Base-by-base conservation (phyloP, 2,113 vertebrate genomes). In the Ammospiza caudacuta region DNA sequence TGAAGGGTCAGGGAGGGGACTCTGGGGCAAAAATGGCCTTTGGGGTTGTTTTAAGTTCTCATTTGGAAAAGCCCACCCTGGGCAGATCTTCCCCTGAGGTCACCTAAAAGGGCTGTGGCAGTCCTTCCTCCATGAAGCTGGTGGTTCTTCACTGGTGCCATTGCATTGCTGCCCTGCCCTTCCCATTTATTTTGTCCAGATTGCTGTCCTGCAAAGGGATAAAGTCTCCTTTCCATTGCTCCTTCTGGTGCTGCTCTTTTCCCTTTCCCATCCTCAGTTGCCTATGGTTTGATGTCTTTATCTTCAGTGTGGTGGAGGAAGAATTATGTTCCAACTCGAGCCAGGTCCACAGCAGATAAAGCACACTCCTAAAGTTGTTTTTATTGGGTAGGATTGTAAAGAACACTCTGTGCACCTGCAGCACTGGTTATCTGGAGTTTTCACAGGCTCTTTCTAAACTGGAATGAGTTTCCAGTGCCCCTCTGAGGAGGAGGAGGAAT, bases 81-180 rank as follows among this genome's bases (percentile, higher is more conserved):
- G 29, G 6, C 51, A 15, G 54, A 12, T 8, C 49, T 55, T 78
- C 9, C 28, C 23, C 46, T 37, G 9, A 27, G 58, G 52, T 28
- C 18, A 6, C 55, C 24, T 1, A 0, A 15, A 43, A 5, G 59
- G 52, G 17, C 12, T 46, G 25, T 6, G 7, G 0, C 23, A 21
- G 28, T 6, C 28, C 39, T 39, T 39, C 16, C 12, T 18, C 46
- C 6, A 0, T 22, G 62, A 9, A 24, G 18, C 8, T n/a, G 12
- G 5, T 35, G 43, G 1, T 41, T 12, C 57, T 25, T 8, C 18
- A 1, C 6, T 21, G 41, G 21, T 59, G 54, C 66, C 0, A 0
- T 20, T 29, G 28, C 5, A 1, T 62, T 41, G 37, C 39, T 75
- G 35, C 35, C 35, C 51, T 54, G 20, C 55, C 58, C 41, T 79